Conservation (phyloP, 2,113 vertebrate genomes). For the Megalops atlanticus region DNA sequence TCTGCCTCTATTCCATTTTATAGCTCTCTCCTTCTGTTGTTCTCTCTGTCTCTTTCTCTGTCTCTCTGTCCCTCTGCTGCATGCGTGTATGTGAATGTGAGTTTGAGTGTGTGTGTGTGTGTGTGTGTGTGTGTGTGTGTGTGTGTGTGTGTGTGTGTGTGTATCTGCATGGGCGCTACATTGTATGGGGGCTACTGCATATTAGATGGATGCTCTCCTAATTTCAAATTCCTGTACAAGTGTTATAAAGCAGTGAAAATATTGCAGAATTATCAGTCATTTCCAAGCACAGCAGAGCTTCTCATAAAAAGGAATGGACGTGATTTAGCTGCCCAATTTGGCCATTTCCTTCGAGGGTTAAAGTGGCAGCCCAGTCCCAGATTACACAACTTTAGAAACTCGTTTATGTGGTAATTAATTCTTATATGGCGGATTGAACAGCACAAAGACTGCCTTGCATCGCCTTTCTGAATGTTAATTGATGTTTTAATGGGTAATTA, state of each 20-base stretch:
- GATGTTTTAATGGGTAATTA: slow-evolving; percentile 67
- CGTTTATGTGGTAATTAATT: not conserved
- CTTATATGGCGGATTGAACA: slow-evolving; percentile 2
- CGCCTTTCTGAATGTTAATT: slow-evolving; percentile 66
- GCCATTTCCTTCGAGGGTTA: slow-evolving; percentile 6
- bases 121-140: slow-evolving; percentile 22
- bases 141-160: too few relatives aligned
- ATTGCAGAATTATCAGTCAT: not conserved
- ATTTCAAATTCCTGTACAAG: not conserved
- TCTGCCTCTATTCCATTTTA: too few relatives aligned
- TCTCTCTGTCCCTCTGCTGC: not conserved
- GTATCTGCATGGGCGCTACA: too few relatives aligned
- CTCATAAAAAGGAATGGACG: not conserved
- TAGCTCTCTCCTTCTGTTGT: too few relatives aligned
- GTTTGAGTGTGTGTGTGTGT: not conserved
- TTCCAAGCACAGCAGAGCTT: not conserved
- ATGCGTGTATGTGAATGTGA: not conserved
- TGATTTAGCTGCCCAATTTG: not conserved
- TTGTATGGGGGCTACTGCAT: too few relatives aligned
- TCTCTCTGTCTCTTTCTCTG: too few relatives aligned
- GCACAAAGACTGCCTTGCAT: slow-evolving; percentile 16
- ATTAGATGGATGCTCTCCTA: too few relatives aligned
- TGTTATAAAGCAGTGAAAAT: not conserved
- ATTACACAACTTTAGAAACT: not conserved
- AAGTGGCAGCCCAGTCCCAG: slow-evolving; percentile 40